Percentiles rank a stretch among this genome's conserved stretches.
Conservation (phyloP, 2,797 vertebrate species). For the Poeciliopsis gracilis region DNA sequence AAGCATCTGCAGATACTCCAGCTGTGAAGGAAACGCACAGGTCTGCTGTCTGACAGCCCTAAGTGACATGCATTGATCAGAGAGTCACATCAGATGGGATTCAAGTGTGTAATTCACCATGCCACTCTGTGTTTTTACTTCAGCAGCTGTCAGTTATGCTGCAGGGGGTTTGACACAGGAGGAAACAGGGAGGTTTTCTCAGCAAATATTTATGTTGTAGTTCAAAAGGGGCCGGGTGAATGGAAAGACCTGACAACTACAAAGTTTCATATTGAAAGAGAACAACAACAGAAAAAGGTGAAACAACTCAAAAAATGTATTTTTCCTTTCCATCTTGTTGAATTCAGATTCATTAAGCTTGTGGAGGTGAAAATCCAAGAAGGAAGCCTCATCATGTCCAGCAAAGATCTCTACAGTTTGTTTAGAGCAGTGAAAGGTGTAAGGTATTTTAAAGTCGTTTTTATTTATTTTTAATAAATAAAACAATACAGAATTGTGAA, state of each 20-base stretch:
- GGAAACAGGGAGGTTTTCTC: conserved; percentile 31
- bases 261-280: neutral
- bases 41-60: conserved; percentile 38
- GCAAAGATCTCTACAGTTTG: neutral
- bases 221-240: neutral
- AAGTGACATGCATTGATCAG: conserved; percentile 60
- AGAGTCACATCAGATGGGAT: conserved; percentile 56
- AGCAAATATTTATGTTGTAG: conserved; percentile 6
- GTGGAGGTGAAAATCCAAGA: neutral
- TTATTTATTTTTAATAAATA: neutral
- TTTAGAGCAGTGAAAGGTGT: neutral
- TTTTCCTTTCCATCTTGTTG: neutral
- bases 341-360: neutral
- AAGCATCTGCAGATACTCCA: conserved; percentile 36
- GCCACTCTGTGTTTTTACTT: conserved; percentile 35
- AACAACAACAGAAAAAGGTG: neutral
- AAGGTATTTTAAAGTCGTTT: neutral
- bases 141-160: conserved; percentile 47
- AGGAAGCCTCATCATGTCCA: neutral
- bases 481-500: neutral
- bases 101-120: conserved; percentile 38
- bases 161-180: conserved; percentile 32
- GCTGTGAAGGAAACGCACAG: conserved; percentile 36
- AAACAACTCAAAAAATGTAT: neutral
- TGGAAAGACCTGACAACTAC: neutral